phyloP scores from a whole-genome alignment of 2,113 vertebrate genomes.

The Rynchops niger region DNA sequence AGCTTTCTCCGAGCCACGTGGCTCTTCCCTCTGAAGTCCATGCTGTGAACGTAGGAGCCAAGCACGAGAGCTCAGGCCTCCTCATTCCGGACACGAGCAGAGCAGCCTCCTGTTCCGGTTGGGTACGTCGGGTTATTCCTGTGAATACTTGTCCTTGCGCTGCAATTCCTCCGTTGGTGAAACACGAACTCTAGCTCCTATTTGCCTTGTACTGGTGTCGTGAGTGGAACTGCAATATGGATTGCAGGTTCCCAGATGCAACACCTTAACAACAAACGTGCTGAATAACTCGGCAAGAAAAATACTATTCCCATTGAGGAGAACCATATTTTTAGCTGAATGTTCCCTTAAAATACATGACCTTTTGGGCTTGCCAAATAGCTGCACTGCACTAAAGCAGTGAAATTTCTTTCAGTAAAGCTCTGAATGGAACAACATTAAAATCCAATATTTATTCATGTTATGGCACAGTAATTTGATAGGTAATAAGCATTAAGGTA shows the following conservation, averaged over 20 bases:
- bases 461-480: conserved; percentile 44
- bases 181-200: background rate
- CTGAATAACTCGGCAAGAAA: background rate
- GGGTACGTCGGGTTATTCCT: background rate
- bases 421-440: conserved; percentile 32
- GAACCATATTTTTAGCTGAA: background rate
- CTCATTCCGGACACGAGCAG: background rate
- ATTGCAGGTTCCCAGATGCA: background rate
- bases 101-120: background rate
- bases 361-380: background rate
- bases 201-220: background rate
- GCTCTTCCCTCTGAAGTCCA: background rate
- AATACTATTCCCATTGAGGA: background rate
- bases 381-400: background rate
- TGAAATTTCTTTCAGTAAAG: conserved; percentile 3
- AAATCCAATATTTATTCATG: conserved; percentile 59
- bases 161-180: background rate
- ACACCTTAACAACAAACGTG: background rate
- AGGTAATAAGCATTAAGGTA: conserved; percentile 56
- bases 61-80: background rate
- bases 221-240: background rate
- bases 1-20: background rate
- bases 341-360: background rate
- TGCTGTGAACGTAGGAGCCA: fast-evolving
- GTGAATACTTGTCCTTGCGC: background rate